Evolutionary conservation across 1,140 invertebrate species (phyloP), one percentile per base, ranked within the genome.

Genomic region (Glossosoma conforme): DNA sequence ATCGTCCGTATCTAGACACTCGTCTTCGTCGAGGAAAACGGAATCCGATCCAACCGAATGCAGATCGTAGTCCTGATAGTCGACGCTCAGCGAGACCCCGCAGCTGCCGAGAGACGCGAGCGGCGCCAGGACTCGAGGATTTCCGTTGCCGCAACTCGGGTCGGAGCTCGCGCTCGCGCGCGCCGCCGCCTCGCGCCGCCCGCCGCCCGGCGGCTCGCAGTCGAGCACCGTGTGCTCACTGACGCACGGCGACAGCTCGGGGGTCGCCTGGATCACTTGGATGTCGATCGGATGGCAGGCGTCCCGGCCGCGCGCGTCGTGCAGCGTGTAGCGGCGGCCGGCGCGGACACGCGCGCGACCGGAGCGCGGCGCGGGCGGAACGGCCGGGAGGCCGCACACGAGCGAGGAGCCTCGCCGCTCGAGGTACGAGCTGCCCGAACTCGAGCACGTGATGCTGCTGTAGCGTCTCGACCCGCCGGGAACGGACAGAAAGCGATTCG

Each of bases 381-480:
- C 69, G 58, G 80, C 75, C 57, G 80, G 78, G 68, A 86, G 63
- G 60, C 84, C 81, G 59, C 87, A 77, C 40, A 82, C 82, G 46
- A 87, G 80, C 11, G 86, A 84, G 3, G 86, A 87, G 47, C 83
- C 85, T 49, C 86, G 78, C 36, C 85, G 76, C 62, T 89, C 86
- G 57, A 89, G 70, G 61, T 89, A 89, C 32, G 85, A 87, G 64
- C 85, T 87, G 40, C 84, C 86, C 11, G 85, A 86, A 61, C 85
- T 88, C 57, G 85, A 89, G 63, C 85, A 88, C 10, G 87, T 89
- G 51, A 86, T 83, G 36, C 85, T 87, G 62, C 87, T 89, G 45
- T 83, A 77, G 10, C 87, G 77, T 13, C 86, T 74, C 25, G 80
- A 78, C 24, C 82, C 75, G 19, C 72, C 60, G 10, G 77, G 71